Evolutionary conservation across 2,113 vertebrate genomes (phyloP).

Genomic region (Labeo catla): DNA sequence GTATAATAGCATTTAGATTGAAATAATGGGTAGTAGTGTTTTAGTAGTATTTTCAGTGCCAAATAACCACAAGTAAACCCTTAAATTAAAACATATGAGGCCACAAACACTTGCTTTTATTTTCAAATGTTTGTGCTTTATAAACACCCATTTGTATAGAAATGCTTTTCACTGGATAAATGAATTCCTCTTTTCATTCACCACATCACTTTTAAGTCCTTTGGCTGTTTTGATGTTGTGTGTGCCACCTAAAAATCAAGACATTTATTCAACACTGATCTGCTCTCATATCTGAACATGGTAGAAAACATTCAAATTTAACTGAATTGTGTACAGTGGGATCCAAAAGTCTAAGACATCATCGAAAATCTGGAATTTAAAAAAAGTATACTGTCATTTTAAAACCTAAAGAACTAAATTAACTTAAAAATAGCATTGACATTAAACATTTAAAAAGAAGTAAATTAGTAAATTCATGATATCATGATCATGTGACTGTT

Average conservation of each 20-base stretch:
- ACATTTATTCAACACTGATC: conserved; percentile 46
- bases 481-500: background rate
- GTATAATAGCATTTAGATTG: background rate
- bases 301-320: background rate
- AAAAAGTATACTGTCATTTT: background rate
- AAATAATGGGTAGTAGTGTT: background rate
- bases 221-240: conserved; percentile 41
- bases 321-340: background rate
- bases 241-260: conserved; percentile 34
- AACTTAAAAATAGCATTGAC: no score
- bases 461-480: no score
- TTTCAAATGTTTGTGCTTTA: background rate
- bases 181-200: conserved; percentile 13
- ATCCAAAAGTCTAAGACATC: background rate
- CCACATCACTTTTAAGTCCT: conserved; percentile 12
- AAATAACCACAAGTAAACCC: background rate
- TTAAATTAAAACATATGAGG: background rate
- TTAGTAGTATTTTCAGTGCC: background rate
- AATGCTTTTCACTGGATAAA: conserved; percentile 17
- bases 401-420: background rate
- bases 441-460: no score
- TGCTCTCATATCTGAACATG: conserved; percentile 5
- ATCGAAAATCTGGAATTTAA: background rate
- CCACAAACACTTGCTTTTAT: background rate
- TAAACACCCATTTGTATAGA: background rate